Conservation (phyloP, 2,888 invertebrate genomes). For the Morpho deidamia region DNA sequence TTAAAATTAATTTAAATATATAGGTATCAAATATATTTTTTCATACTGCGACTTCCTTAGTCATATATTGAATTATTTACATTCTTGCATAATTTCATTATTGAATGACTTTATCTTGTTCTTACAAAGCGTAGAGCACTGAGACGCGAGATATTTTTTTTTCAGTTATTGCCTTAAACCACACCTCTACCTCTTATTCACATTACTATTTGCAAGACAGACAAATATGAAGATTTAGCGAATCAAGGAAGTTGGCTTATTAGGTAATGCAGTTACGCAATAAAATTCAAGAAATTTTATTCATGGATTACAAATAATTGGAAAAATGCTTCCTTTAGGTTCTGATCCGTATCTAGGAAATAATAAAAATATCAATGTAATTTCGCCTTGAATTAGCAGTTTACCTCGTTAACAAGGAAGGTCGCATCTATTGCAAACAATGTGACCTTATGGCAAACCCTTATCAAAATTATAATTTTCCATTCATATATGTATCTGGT, state of each 20-base stretch:
- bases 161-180: too few relatives aligned
- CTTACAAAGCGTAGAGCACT: too few relatives aligned
- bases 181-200: too few relatives aligned
- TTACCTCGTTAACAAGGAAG: conserved; percentile 66
- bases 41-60: too few relatives aligned
- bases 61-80: too few relatives aligned
- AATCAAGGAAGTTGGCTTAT: background rate
- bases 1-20: too few relatives aligned
- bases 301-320: conserved; percentile 26
- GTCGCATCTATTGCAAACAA: conserved; percentile 59
- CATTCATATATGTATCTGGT: conserved; percentile 21
- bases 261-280: conserved; percentile 2
- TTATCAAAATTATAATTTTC: conserved; percentile 32
- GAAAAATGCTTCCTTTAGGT: background rate
- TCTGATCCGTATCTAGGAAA: conserved; percentile 12
- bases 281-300: conserved; percentile 31
- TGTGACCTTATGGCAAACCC: conserved; percentile 45
- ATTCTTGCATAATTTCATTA: too few relatives aligned
- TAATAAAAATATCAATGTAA: conserved; percentile 44
- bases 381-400: conserved; percentile 62
- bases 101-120: too few relatives aligned
- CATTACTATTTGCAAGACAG: background rate
- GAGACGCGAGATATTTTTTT: too few relatives aligned
- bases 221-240: background rate
- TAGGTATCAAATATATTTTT: too few relatives aligned